Percentiles rank a stretch among this genome's conserved stretches.
Evolutionary conservation across 2,113 vertebrate genomes (phyloP).

Genomic region (Otus sunia): DNA sequence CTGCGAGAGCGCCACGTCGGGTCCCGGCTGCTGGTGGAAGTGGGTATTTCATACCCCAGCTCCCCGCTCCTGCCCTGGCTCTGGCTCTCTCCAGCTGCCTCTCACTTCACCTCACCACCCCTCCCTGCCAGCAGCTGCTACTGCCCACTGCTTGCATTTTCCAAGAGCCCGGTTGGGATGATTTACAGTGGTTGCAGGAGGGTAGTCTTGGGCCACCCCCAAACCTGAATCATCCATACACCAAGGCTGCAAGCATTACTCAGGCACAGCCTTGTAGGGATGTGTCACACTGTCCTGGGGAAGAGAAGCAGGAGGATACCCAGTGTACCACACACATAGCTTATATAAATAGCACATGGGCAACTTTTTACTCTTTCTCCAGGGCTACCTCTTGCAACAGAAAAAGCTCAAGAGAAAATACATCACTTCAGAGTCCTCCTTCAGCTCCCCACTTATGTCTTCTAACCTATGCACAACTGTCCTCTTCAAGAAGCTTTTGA

Average conservation of each 20-base stretch:
- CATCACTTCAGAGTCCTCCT: neutral
- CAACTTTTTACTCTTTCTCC: neutral
- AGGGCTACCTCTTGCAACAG: neutral
- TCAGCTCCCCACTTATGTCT: neutral
- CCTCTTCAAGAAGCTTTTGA: neutral
- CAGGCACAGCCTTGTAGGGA: neutral
- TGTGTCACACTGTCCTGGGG: neutral
- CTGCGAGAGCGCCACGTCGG: accelerated
- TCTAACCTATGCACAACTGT: neutral
- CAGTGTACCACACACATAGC: accelerated
- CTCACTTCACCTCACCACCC: accelerated
- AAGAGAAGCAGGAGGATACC: neutral
- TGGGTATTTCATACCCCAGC: accelerated
- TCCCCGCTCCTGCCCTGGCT: neutral
- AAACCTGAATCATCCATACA: neutral
- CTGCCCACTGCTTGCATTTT: neutral
- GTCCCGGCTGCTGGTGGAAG: accelerated
- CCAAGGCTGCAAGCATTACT: neutral
- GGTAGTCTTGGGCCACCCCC: neutral
- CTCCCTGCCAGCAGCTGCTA: neutral
- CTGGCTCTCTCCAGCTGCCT: neutral
- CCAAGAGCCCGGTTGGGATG: neutral
- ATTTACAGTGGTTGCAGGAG: neutral
- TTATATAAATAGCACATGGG: neutral
- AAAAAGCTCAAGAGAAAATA: neutral